These are phyloP conservation scores for Caenorhabditis parvicauda DNA, from an alignment of 2,888 invertebrate species.

Conservation along the genomic window DNA sequence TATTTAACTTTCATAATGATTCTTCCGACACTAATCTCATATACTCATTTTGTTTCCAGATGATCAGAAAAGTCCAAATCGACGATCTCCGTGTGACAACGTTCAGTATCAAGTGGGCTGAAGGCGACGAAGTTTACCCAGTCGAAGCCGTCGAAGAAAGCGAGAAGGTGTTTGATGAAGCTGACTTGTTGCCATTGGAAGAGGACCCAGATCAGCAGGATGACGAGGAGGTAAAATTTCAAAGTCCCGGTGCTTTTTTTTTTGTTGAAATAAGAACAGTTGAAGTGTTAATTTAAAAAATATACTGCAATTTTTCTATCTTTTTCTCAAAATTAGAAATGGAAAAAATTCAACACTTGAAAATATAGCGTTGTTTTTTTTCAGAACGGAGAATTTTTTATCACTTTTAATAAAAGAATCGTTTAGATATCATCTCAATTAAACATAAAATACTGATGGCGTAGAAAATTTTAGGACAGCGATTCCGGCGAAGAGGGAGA, in stretches of 20 bases:
- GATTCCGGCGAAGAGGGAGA: constrained; percentile 17
- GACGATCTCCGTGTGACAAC: constrained; percentile 66
- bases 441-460: too few species aligned
- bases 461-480: constrained; percentile 22
- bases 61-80: constrained; percentile 48
- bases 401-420: too few species aligned
- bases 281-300: neutral
- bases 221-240: constrained; percentile 6
- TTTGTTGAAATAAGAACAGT: neutral
- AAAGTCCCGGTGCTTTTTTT: neutral
- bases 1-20: too few species aligned
- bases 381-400: neutral
- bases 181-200: constrained; percentile 40
- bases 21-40: too few species aligned
- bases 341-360: too few species aligned
- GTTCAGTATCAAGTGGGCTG: constrained; percentile 67
- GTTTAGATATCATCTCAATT: too few species aligned
- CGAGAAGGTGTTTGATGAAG: constrained; percentile 31
- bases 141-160: constrained; percentile 21
- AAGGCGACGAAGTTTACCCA: constrained; percentile 40
- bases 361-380: too few species aligned
- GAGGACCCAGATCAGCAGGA: constrained; percentile 27
- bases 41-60: too few species aligned
- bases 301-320: neutral
- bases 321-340: neutral